A percentile compares a stretch with the other conserved stretches of the same genome.
These are phyloP conservation scores for Drosophila dunni DNA, from an alignment of 1,140 invertebrate genomes.

Conservation along the genomic window DNA sequence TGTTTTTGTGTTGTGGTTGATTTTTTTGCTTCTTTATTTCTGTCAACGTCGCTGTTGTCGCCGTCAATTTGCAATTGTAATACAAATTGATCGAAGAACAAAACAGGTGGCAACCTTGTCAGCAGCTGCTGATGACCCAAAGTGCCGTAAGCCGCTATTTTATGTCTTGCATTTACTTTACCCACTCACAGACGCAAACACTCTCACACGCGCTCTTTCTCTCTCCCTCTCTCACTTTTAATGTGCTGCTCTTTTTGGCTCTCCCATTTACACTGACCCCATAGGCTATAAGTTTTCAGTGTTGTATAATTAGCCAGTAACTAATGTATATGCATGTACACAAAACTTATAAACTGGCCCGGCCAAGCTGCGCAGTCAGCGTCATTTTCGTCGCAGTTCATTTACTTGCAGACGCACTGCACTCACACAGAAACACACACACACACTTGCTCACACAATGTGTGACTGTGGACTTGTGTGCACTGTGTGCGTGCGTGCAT, in stretches of 20 bases:
- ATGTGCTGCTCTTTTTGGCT: slow-evolving; percentile 13
- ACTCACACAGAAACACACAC: not conserved
- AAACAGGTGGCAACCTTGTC: slow-evolving; percentile 66
- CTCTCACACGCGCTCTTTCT: slow-evolving; percentile 1
- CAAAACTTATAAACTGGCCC: slow-evolving; percentile 11
- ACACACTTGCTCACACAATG: not conserved
- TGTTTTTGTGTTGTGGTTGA: slow-evolving; percentile 44
- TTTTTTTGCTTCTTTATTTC: slow-evolving; percentile 9
- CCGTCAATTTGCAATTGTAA: slow-evolving; percentile 37
- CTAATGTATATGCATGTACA: slow-evolving; percentile 10
- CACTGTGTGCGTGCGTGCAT: not conserved
- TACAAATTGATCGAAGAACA: slow-evolving; percentile 40
- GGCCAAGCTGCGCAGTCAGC: slow-evolving; percentile 9
- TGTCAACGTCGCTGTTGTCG: slow-evolving; percentile 3
- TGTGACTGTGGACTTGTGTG: not conserved
- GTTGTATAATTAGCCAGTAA: slow-evolving; percentile 46
- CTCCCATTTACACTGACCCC: slow-evolving; percentile 12
- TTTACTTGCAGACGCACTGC: slow-evolving; percentile 33
- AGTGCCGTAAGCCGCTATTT: slow-evolving; percentile 38
- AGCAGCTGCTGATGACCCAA: slow-evolving; percentile 30
- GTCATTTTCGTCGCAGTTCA: slow-evolving; percentile 33
- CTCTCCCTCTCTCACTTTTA: not conserved
- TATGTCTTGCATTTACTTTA: slow-evolving; percentile 29
- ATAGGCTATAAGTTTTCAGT: slow-evolving; percentile 20
- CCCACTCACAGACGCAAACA: not conserved